Base-by-base conservation (phyloP, 2,888 invertebrate genomes). In the Halictus ligatus region DNA sequence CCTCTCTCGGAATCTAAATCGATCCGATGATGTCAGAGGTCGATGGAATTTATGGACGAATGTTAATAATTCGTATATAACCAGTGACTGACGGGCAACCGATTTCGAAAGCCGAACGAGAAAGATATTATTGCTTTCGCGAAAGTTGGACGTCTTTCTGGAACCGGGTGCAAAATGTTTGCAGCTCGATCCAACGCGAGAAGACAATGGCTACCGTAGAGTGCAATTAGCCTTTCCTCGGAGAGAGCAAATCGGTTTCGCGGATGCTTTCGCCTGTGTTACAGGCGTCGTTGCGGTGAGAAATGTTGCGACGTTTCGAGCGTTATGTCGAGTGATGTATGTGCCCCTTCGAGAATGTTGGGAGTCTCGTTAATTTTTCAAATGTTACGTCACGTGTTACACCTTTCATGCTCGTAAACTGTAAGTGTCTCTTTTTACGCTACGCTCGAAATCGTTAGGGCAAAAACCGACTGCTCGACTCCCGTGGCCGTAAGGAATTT, bases 41-140 rank as follows among this genome's bases (percentile, higher is more conserved):
- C 54, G 40, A 18, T 8, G 25, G 40, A n/a, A 78, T 71, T 78
- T 78, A 78, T 43, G 25, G 78, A 7, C 25, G 40, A 54, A 43
- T 75, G 50, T 54, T 71, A 35, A 54, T 43, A 75, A 80, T 69
- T 15, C n/a, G 29, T 43, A 40, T 58, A n/a, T 18, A n/a, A n/a
- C 35, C 35, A 35, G 35, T 35, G 35, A 35, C 21, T 0, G 69
- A n/a, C 4, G n/a, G 5, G 15, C 10, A 10, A 13, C 46, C 46
- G 71, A 43, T 72, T 67, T 67, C 35, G 67, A 67, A 67, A 58
- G 15, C 50, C 50, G 50, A 18, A 64, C 64, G 7, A 29, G 13
- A 43, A 69, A n/a, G 43, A 43, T n/a, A 21, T 71, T n/a, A 21
- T 71, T 12, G 40, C 6, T 40, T 10, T 5, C 71, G 40, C 71